Evolutionary conservation across 2,888 invertebrate genomes (phyloP).

Genomic region (Agrochola lota): DNA sequence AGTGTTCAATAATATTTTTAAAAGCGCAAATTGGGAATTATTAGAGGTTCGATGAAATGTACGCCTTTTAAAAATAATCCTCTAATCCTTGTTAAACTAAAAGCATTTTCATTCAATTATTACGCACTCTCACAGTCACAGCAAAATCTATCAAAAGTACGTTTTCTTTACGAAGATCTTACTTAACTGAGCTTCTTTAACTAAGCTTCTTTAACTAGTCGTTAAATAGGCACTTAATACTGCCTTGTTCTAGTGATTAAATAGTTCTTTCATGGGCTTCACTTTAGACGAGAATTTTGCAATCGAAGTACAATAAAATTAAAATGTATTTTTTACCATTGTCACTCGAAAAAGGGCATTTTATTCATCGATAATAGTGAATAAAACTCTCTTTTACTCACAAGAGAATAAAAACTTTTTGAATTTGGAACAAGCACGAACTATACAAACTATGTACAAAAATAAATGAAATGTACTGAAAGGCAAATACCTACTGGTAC

Average conservation of each 20-base stretch:
- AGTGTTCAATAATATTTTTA: not conserved
- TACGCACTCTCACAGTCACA: not conserved
- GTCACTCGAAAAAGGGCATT: no score
- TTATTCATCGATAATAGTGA: no score
- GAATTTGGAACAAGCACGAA: no score
- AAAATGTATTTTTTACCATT: not conserved
- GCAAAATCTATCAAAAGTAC: not conserved
- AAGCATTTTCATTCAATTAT: not conserved
- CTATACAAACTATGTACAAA: no score
- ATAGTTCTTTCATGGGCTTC: constrained; percentile 16
- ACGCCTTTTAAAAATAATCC: not conserved
- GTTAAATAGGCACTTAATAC: constrained; percentile 50
- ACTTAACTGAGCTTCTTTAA: constrained; percentile 21
- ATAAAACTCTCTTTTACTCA: no score
- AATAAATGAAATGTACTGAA: no score
- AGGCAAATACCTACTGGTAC: no score
- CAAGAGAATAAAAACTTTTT: no score
- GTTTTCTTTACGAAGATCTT: constrained; percentile 16
- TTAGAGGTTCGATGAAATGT: not conserved
- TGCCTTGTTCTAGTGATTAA: constrained; percentile 33
- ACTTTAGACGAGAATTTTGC: constrained; percentile 1
- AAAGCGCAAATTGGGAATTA: not conserved
- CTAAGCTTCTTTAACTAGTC: constrained; percentile 30
- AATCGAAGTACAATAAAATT: not conserved
- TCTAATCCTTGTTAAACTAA: not conserved